Base-by-base conservation (phyloP, 2,888 invertebrate species). In the Pachydiplax longipennis region DNA sequence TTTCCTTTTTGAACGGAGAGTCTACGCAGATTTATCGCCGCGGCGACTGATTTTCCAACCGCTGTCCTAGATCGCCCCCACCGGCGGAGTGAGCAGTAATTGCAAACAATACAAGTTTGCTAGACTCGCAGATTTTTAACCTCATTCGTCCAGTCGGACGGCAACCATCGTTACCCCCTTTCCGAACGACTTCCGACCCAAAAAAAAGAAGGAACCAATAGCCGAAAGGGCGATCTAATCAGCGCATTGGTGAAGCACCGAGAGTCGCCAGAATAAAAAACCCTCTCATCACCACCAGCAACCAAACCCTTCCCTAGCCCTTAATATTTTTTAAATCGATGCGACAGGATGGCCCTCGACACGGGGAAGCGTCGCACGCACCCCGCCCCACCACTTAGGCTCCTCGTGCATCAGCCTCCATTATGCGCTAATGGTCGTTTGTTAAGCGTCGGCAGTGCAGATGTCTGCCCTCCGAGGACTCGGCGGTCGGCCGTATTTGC, bases 321-420 rank as follows among this genome's bases (percentile, higher is more conserved):
- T 73, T 73, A 73, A 73, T 73, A 73, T 73, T 73, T 73, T 73
- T 73, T 73, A 73, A 73, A 73, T 73, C 73, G 73, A 73, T 73
- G 73, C 73, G 73, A 73, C 73, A 73, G 73, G 73, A 73, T 73
- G 73, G 31, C 73, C 73, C 73, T 73, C 73, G 73, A 73, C 31
- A 73, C 73, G 31, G 25, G 73, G 25, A 25, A 73, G 25, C 73
- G n/a, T n/a, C 61, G n/a, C 37, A 31, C 61, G 15, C 61, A 18
- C 61, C 35, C 15, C 58, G 18, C 35, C 15, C 61, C 87, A 18
- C 35, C 53, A 18, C 61, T 65, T 10, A 31, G 12, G 25, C n/a
- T 4, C 44, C 44, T 44, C 44, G 13, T 73, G 25, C 73, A 73
- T 73, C 73, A 73, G 73, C 73, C 73, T 31, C 73, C 73, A 73